A percentile compares a stretch with the other conserved stretches of the same genome.
phyloP scores from a whole-genome alignment of 2,888 invertebrate genomes.

The Trachelus troglodyta region DNA sequence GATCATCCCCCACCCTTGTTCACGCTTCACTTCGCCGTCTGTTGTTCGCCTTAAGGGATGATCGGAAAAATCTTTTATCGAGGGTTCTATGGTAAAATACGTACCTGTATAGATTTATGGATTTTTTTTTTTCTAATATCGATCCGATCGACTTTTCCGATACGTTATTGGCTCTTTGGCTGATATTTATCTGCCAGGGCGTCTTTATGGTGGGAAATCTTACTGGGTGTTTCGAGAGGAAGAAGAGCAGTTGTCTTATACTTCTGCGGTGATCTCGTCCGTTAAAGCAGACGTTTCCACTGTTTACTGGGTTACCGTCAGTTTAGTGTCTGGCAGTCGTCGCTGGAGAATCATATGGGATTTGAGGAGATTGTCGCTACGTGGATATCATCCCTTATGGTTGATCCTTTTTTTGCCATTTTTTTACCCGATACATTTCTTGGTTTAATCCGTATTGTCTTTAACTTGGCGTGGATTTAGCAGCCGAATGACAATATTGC shows the following conservation, averaged over 20 bases:
- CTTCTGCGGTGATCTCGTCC: background rate
- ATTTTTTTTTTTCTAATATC: background rate
- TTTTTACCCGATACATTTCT: background rate
- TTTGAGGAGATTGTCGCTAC: background rate
- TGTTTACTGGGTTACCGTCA: background rate
- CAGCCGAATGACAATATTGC: too few relatives aligned
- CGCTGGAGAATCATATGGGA: background rate
- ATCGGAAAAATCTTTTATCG: background rate
- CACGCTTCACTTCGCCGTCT: background rate
- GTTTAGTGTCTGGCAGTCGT: background rate
- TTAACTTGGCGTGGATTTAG: too few relatives aligned
- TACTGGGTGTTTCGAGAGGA: background rate
- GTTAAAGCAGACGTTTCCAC: background rate
- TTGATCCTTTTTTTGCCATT: background rate
- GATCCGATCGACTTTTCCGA: background rate
- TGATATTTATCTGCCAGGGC: background rate
- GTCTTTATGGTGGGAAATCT: background rate
- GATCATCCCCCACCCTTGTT: background rate
- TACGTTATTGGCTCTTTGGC: background rate
- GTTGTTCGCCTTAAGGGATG: background rate
- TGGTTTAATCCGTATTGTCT: too few relatives aligned
- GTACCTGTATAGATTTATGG: background rate
- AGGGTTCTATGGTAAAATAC: too few relatives aligned
- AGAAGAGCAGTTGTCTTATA: background rate
- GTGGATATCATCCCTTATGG: background rate